A percentile compares a stretch with the other conserved stretches of the same genome.
These are phyloP conservation scores for Drosophila persimilis DNA, from an alignment of 1,140 invertebrate genomes.

Conservation along the genomic window DNA sequence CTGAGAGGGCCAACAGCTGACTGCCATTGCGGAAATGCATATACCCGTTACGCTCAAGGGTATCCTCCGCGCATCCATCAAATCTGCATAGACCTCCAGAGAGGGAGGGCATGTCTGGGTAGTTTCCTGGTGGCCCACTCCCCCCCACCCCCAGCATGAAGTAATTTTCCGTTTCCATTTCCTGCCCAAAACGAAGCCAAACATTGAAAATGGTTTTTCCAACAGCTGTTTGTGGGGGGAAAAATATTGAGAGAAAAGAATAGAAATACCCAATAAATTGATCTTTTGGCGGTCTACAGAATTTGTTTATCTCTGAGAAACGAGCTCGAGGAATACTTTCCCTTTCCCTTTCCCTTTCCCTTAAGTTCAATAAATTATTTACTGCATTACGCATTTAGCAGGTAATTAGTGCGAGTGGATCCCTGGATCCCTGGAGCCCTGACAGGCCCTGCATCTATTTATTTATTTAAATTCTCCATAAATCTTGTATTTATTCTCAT, in stretches of 20 bases:
- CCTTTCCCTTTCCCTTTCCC: neutral
- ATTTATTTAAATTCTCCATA: constrained; percentile 25
- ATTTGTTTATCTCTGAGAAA: constrained; percentile 34
- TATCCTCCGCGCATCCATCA: neutral
- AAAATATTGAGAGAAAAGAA: neutral
- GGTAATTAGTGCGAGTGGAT: constrained; percentile 7
- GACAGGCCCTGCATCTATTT: constrained; percentile 12
- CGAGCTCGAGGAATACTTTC: neutral
- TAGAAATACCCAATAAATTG: constrained; percentile 41
- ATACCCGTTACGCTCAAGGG: constrained; percentile 20
- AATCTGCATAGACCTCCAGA: constrained; percentile 5
- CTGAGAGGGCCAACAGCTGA: neutral
- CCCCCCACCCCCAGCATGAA: neutral
- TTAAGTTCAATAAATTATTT: constrained; percentile 37
- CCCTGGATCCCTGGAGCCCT: neutral
- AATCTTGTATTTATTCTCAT: constrained; percentile 7
- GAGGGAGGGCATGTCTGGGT: neutral
- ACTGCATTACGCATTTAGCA: constrained; percentile 4
- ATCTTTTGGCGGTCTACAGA: constrained; percentile 28
- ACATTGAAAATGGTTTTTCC: constrained; percentile 34
- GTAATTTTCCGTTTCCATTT: constrained; percentile 31
- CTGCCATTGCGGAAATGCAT: constrained; percentile 12
- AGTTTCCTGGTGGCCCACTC: constrained; percentile 12
- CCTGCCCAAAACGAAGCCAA: constrained; percentile 26
- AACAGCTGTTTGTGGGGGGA: constrained; percentile 26